Evolutionary conservation across 2,113 vertebrate species (phyloP).

Genomic region (Synodontis membranacea): DNA sequence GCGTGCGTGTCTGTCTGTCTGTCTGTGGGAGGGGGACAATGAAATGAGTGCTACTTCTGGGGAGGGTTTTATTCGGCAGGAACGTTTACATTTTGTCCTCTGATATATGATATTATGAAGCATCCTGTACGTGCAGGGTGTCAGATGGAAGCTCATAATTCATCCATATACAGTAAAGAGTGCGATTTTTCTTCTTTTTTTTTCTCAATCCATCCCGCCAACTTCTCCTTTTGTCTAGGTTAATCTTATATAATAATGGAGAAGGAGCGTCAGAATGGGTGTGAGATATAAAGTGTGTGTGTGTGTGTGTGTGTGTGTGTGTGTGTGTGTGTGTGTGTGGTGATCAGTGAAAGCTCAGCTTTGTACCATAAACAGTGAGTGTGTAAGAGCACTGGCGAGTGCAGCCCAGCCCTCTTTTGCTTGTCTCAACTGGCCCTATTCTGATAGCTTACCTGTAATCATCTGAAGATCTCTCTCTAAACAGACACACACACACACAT

Average conservation of each 20-base stretch:
- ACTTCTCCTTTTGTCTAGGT: constrained; percentile 22
- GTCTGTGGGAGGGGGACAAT: neutral
- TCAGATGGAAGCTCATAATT: constrained; percentile 8
- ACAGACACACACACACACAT: neutral
- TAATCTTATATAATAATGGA: constrained; percentile 31
- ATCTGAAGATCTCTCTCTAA: constrained; percentile 74
- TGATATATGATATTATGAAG: constrained; percentile 28
- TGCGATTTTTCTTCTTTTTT: constrained; percentile 22
- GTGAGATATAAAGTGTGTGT: constrained; percentile 9
- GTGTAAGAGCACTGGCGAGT: constrained; percentile 73
- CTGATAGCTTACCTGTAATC: constrained; percentile 83
- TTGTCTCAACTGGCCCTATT: constrained; percentile 77
- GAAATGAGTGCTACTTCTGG: constrained; percentile 1
- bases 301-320: constrained; percentile 21
- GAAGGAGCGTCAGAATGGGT: constrained; percentile 16
- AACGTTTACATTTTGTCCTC: constrained; percentile 6
- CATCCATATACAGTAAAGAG: constrained; percentile 24
- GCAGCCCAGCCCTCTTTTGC: constrained; percentile 71
- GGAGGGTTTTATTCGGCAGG: constrained; percentile 18
- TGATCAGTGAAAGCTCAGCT: constrained; percentile 76
- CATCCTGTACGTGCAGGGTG: neutral
- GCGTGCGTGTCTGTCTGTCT: too few species aligned
- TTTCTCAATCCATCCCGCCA: constrained; percentile 16
- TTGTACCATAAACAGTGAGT: constrained; percentile 69
- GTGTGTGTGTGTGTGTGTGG: constrained; percentile 6